phyloP scores from a whole-genome alignment of 2,113 vertebrate genomes.

The Chaenocephalus aceratus region DNA sequence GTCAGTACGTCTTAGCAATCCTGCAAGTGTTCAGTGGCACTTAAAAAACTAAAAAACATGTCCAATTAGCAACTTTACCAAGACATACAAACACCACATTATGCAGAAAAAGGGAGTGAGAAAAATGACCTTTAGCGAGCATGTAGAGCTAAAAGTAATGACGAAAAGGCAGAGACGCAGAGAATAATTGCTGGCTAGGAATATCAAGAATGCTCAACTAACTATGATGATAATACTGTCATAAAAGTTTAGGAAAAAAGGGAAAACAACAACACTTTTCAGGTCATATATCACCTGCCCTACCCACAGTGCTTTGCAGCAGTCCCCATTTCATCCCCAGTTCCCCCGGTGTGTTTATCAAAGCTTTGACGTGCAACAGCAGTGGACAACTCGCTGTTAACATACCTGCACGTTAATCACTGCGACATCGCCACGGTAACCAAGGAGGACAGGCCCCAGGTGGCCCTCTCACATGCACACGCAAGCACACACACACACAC shows the following conservation, averaged over 20 bases:
- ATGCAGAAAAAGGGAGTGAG: slow-evolving; percentile 10
- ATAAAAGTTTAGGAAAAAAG: slow-evolving; percentile 48
- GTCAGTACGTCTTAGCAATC: background rate
- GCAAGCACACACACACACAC: slow-evolving; percentile 10
- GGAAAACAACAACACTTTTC: slow-evolving; percentile 35
- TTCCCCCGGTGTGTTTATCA: slow-evolving; percentile 56
- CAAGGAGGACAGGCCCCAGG: slow-evolving; percentile 74
- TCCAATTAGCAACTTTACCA: slow-evolving; percentile 24
- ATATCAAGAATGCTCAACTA: slow-evolving; percentile 22
- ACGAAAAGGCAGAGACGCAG: slow-evolving; percentile 25
- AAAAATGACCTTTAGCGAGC: slow-evolving; percentile 27
- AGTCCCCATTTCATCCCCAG: slow-evolving; percentile 40
- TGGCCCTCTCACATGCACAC: slow-evolving; percentile 31
- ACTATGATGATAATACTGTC: slow-evolving; percentile 29
- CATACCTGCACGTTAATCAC: slow-evolving; percentile 73
- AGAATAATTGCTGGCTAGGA: slow-evolving; percentile 66
- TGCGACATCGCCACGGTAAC: slow-evolving; percentile 53
- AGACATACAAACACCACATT: slow-evolving; percentile 23
- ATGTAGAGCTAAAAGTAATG: slow-evolving; percentile 59
- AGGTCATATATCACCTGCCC: slow-evolving; percentile 62
- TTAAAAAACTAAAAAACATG: slow-evolving; percentile 9
- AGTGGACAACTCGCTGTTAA: slow-evolving; percentile 51
- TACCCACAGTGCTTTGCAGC: slow-evolving; percentile 56
- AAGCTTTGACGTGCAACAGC: slow-evolving; percentile 33
- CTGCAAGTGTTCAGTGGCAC: background rate